Base-by-base conservation (phyloP, 2,888 invertebrate species). In the Leptothorax acervorum region DNA sequence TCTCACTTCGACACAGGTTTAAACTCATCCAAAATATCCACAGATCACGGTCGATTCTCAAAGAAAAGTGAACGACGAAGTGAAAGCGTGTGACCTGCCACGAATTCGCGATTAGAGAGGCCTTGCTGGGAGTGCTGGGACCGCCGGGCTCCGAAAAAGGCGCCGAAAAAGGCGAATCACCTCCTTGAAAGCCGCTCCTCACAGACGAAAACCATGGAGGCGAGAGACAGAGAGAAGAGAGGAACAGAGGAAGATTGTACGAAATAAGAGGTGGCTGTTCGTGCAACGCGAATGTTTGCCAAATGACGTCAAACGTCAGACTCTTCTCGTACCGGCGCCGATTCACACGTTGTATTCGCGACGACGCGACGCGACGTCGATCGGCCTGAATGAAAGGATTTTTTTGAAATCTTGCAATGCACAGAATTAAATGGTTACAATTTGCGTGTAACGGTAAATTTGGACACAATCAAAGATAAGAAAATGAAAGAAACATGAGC, bases 241-340 rank as follows among this genome's bases (percentile, higher is more conserved):
- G 28, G 62, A 45, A 60, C 15, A 82, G 45, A 82, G 87, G 70
- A 68, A 73, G 83, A 48, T 70, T 73, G 78, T 39, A 82, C 74
- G 82, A 86, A 85, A 85, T 84, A 86, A 90, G 85, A 83, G 82
- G 68, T 74, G 60, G 60, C 79, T 51, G 78, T 63, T 57, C 87
- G 75, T 73, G 71, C 85, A 86, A 87, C 85, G 90, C 73, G 90
- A 93, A 92, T 92, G 90, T 92, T 92, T 92, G 89, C 88, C 85
- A 85, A 90, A 86, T 92, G 92, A 92, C 92, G 92, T 92, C 87
- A 88, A 86, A 78, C 66, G n/a, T 78, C 57, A 48, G 78, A 28
- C 68, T 53, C 39, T 70, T 68, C 51, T 70, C 60, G 23, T 63
- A 63, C n/a, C 51, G 62, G 55, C 42, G 39, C 39, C 39, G 63